Percentiles rank a stretch among this genome's conserved stretches.
Evolutionary conservation across 2,888 invertebrate species (phyloP).

Genomic region (Drosophila picticornis): DNA sequence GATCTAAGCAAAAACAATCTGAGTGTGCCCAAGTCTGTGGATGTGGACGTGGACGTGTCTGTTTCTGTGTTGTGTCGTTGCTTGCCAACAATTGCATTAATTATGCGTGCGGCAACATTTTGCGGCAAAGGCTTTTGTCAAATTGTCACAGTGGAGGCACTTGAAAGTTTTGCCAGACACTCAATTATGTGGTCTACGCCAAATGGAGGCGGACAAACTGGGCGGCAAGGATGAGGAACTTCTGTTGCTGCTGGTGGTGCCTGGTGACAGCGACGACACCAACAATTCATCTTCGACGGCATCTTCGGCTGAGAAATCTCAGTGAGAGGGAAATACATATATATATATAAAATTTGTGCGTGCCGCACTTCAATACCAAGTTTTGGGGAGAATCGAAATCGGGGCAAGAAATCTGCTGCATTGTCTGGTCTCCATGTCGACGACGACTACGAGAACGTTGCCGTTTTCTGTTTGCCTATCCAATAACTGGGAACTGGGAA

Average conservation of each 20-base stretch:
- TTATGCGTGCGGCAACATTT: conserved; percentile 71
- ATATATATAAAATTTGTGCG: conserved; percentile 59
- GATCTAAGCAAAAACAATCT: conserved; percentile 27
- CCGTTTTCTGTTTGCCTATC: conserved; percentile 66
- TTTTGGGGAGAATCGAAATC: conserved; percentile 27
- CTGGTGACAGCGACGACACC: conserved; percentile 60
- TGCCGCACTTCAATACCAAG: conserved; percentile 73
- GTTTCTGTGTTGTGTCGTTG: conserved; percentile 11
- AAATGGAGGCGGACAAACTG: conserved; percentile 3
- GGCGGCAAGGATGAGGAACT: background rate
- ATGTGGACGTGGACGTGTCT: conserved; percentile 1
- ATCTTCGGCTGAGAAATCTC: conserved; percentile 30
- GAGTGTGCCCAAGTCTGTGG: background rate
- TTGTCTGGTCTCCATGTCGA: conserved; percentile 44
- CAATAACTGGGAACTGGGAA: conserved; percentile 54
- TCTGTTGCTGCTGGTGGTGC: conserved; percentile 21
- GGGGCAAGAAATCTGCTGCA: conserved; percentile 58
- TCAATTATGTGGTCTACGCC: conserved; percentile 56
- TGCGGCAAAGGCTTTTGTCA: conserved; percentile 63
- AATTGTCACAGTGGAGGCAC: conserved; percentile 53
- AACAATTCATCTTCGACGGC: conserved; percentile 71
- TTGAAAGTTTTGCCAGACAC: conserved; percentile 61
- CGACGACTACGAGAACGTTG: conserved; percentile 24
- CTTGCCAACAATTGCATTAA: conserved; percentile 76
- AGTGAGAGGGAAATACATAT: background rate